Evolutionary conservation across 2,113 vertebrate species (phyloP), one percentile per base, ranked within the genome.

Genomic region (Lates calcarifer): DNA sequence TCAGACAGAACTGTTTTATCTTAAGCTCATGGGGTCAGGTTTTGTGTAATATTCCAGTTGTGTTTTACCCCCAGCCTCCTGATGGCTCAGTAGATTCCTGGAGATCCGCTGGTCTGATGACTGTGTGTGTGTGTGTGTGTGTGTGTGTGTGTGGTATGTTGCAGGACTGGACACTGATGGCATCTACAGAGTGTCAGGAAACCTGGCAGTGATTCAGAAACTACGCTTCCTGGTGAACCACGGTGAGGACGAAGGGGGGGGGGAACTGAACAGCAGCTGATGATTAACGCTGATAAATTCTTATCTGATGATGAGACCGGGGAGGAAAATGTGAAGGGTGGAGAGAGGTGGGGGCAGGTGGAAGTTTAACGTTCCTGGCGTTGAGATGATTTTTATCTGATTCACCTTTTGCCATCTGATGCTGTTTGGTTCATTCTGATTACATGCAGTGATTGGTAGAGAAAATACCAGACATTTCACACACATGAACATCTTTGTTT

Each of bases 161-260:
- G 74, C 91, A 99, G 97, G 97, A 18, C 92, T 98, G 80, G 95
- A 97, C 0, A 94, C 95, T 5, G 97, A 99, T 12, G 97, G 97
- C n/a, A 96, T 98, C 91, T 98, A 98, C 94, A 94, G 97, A 68
- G 97, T 98, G 22, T 98, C 95, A 0, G 97, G 97, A 62, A 99
- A 98, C 89, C 90, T 99, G 88, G 96, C 97, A 0, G 91, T 96
- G 75, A 97, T 99, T 86, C 97, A 99, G 94, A 99, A 98, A 85
- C 95, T 99, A 43, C 95, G 97, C 39, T 98, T 96, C 77, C 85
- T 96, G 22, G 97, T 98, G 64, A 95, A 99, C 90, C 96, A 96
- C 61, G 97, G 97, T 99, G 92, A 96, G 94, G 26, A 56, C 13
- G 45, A 39, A 35, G 7, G 5, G 53, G 39, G 47, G 68, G 10